Evolutionary conservation across 2,888 invertebrate species (phyloP).

Genomic region (Drosophila paramelanica): DNA sequence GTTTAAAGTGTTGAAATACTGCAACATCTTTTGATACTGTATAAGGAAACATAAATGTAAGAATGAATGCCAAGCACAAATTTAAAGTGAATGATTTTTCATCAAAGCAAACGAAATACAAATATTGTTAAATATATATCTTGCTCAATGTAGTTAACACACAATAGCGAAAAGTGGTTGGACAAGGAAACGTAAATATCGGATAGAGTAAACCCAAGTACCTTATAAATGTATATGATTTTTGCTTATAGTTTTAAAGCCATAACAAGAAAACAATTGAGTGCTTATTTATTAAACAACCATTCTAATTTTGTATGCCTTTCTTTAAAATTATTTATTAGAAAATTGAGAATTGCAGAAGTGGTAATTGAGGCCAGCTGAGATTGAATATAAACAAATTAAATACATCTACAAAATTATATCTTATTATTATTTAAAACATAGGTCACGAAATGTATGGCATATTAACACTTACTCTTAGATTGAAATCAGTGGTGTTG

Average conservation of each 20-base stretch:
- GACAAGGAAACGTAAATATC: constrained; percentile 46
- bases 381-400: constrained; percentile 29
- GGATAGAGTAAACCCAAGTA: constrained; percentile 74
- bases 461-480: constrained; percentile 8
- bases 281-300: constrained; percentile 58
- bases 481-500: constrained; percentile 31
- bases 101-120: constrained; percentile 39
- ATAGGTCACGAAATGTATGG: constrained; percentile 4
- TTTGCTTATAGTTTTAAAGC: constrained; percentile 60
- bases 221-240: constrained; percentile 76
- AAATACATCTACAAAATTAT: constrained; percentile 30
- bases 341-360: constrained; percentile 21
- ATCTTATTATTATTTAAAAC: constrained; percentile 34
- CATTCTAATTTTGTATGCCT: constrained; percentile 35
- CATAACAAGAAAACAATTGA: constrained; percentile 47
- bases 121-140: constrained; percentile 63
- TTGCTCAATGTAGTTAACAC: constrained; percentile 70
- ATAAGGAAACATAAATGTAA: constrained; percentile 54
- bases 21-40: constrained; percentile 60
- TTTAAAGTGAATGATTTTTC: constrained; percentile 41
- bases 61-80: constrained; percentile 66
- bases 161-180: constrained; percentile 34
- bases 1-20: constrained; percentile 40
- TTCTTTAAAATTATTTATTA: constrained; percentile 46
- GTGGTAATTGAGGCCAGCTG: not conserved